phyloP scores from a whole-genome alignment of 37 sponge, comb jelly and placozoan species.

The Dysidea cf. avara region DNA sequence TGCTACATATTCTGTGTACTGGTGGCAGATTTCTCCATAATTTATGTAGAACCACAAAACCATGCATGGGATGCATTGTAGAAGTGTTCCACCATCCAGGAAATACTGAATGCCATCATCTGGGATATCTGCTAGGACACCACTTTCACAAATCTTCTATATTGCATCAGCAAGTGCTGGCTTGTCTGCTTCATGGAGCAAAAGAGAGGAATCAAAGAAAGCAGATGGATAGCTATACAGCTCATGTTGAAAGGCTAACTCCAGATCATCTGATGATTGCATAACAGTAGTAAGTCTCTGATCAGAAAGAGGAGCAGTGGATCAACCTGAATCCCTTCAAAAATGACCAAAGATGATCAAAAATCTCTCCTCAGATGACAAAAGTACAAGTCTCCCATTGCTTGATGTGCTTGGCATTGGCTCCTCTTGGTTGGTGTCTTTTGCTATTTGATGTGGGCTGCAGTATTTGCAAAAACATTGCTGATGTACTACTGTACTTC shows the following conservation, averaged over 20 bases:
- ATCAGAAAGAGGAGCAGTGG: slow-evolving; percentile 49
- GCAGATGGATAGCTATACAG: slow-evolving; percentile 40
- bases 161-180: slow-evolving; percentile 6
- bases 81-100: slow-evolving; percentile 51
- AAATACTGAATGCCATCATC: slow-evolving; percentile 15
- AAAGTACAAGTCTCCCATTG: no score
- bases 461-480: no score
- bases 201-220: slow-evolving; percentile 42
- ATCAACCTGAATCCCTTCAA: no score
- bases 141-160: background rate
- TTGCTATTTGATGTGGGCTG: no score
- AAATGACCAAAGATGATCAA: no score
- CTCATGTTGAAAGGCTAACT: slow-evolving; percentile 11
- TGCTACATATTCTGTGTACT: slow-evolving; percentile 28
- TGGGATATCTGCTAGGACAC: background rate
- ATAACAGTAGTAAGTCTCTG: slow-evolving; percentile 43
- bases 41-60: no score
- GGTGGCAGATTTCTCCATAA: slow-evolving; percentile 36
- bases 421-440: no score
- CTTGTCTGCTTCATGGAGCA: slow-evolving; percentile 42
- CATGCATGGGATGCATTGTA: slow-evolving; percentile 33
- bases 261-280: slow-evolving; percentile 32
- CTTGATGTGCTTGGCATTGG: no score
- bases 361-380: no score
- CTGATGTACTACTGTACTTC: no score